Conservation (phyloP, 1,140 invertebrate species). For the Phocides pigmalion region DNA sequence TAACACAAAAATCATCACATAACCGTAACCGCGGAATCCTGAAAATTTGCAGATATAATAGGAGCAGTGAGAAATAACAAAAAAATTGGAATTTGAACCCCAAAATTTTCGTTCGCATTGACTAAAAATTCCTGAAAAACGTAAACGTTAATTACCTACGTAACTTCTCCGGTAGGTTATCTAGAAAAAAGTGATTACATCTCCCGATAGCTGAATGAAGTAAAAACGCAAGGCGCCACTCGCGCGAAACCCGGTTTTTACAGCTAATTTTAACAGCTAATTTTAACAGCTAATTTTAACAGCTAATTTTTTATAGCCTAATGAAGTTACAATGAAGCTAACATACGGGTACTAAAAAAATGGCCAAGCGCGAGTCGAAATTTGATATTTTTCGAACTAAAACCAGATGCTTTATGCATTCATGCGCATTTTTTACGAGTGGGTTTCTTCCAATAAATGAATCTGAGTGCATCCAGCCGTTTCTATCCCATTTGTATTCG, state of each 20-base stretch:
- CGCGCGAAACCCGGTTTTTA: not conserved
- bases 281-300: too few relatives aligned
- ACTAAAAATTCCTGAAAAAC: too few relatives aligned
- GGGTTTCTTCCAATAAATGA: slow-evolving; percentile 47
- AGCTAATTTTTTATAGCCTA: not conserved
- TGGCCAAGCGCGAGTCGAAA: not conserved
- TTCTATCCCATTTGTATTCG: slow-evolving; percentile 49
- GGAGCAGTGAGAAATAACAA: too few relatives aligned
- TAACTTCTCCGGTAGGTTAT: too few relatives aligned
- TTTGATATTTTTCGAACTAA: not conserved
- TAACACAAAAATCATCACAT: too few relatives aligned
- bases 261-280: too few relatives aligned
- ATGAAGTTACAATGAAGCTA: not conserved
- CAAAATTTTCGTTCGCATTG: too few relatives aligned
- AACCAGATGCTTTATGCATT: slow-evolving; percentile 2
- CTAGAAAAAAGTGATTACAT: not conserved
- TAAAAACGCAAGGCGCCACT: not conserved
- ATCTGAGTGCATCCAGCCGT: slow-evolving; percentile 40
- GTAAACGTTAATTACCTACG: too few relatives aligned
- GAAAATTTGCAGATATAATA: too few relatives aligned
- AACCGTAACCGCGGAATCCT: too few relatives aligned
- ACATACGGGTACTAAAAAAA: not conserved
- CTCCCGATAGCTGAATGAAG: not conserved
- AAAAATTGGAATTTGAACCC: too few relatives aligned
- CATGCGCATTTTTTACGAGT: too few relatives aligned